These are phyloP conservation scores for Oryzias dopingdopingensis DNA, from an alignment of 2,797 vertebrate species.

Conservation along the genomic window DNA sequence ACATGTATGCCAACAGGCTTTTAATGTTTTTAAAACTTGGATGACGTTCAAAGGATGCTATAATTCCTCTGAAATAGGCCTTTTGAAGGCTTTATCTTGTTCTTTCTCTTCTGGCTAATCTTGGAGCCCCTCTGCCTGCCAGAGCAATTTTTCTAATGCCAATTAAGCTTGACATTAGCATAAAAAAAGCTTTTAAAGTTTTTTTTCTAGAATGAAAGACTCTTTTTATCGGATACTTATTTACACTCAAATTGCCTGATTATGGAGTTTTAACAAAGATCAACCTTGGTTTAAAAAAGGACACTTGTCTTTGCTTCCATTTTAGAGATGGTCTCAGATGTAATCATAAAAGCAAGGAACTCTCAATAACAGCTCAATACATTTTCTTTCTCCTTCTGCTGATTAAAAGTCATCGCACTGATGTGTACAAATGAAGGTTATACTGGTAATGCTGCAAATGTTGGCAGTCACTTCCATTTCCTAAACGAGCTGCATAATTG, in stretches of 20 bases:
- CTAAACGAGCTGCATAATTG: slow-evolving; percentile 78
- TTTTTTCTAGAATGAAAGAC: slow-evolving; percentile 82
- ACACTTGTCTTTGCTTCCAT: slow-evolving; percentile 48
- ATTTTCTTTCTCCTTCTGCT: slow-evolving; percentile 41
- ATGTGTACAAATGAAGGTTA: slow-evolving; percentile 75
- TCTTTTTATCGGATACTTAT: slow-evolving; percentile 92
- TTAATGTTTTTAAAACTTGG: slow-evolving; percentile 98
- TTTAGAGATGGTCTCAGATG: slow-evolving; percentile 54
- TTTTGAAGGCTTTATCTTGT: slow-evolving; percentile 98
- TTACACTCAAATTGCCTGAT: slow-evolving; percentile 77
- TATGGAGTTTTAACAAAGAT: slow-evolving; percentile 65
- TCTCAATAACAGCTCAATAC: slow-evolving; percentile 58
- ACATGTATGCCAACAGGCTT: slow-evolving; percentile 98
- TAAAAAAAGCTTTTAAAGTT: slow-evolving; percentile 93
- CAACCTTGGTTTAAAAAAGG: slow-evolving; percentile 61
- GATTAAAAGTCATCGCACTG: slow-evolving; percentile 68
- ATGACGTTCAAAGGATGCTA: slow-evolving; percentile 96
- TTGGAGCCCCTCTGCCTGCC: slow-evolving; percentile 94
- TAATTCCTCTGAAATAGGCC: slow-evolving; percentile 99
- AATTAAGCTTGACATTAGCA: slow-evolving; percentile 98
- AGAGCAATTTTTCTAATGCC: slow-evolving; percentile 98
- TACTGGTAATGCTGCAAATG: slow-evolving; percentile 72
- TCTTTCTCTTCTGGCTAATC: slow-evolving; percentile 97
- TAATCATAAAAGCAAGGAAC: slow-evolving; percentile 47
- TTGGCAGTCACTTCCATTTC: slow-evolving; percentile 66